These are phyloP conservation scores for Psix sp. DNA, from an alignment of 1,140 invertebrate species.

Conservation along the genomic window DNA sequence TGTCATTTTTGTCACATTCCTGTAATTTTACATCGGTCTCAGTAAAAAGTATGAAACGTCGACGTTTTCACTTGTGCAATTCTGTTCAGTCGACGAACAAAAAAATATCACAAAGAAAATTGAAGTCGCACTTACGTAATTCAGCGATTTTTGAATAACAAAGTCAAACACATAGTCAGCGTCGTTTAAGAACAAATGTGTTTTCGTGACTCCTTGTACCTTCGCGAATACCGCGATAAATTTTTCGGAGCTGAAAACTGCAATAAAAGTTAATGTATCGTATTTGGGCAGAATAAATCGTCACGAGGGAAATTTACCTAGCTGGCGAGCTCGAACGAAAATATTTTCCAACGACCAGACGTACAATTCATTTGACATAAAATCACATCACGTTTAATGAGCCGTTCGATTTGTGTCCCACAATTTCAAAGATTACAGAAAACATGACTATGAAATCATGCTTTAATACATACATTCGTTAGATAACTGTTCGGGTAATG, in stretches of 20 bases:
- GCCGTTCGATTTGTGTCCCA: background rate
- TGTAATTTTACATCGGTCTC: conserved; percentile 55
- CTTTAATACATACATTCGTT: no score
- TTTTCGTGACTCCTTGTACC: conserved; percentile 1
- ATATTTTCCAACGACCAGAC: conserved; percentile 14
- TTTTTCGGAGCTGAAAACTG: conserved; percentile 1
- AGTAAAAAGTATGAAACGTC: no score
- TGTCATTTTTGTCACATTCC: conserved; percentile 60
- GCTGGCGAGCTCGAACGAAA: conserved; percentile 11
- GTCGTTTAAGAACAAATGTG: conserved; percentile 14
- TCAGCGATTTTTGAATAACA: background rate
- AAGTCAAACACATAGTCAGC: conserved; percentile 4
- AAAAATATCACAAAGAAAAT: background rate
- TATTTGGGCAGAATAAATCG: conserved; percentile 22
- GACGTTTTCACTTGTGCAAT: no score
- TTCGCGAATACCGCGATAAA: conserved; percentile 3
- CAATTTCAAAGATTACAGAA: background rate
- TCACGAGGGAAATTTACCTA: conserved; percentile 5
- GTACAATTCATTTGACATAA: conserved; percentile 3
- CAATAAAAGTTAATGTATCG: conserved; percentile 41
- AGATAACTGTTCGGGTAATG: no score
- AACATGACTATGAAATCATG: background rate
- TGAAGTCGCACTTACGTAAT: background rate
- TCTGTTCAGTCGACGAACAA: background rate
- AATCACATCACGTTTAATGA: background rate